Base-by-base conservation (phyloP, 2,888 invertebrate genomes). In the Leistus spinibarbis region DNA sequence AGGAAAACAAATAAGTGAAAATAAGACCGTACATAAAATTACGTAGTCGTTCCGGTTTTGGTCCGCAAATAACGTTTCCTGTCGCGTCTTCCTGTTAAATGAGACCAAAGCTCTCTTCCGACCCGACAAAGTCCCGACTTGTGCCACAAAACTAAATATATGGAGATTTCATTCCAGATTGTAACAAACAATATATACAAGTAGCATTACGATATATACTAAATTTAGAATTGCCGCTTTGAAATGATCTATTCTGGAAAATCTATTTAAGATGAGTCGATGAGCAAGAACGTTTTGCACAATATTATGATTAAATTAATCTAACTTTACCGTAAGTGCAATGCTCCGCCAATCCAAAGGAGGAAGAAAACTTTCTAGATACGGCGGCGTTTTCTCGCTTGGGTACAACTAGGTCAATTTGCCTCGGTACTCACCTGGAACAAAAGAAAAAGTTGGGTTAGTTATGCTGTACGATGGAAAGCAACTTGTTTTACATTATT, bases 371-470 rank as follows among this genome's bases (percentile, higher is more conserved):
- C 40, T 40, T 40, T 40, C 40, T 40, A 40, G 7, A 40, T 40
- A 40, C 10, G 13, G 40, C 40, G 40, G 40, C 40, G 13, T 40
- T 1, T 24, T 40, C 40, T 40, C 40, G 40, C 40, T 40, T 2
- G 5, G 40, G 5, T 40, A 40, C 40, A 68, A 69, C 40, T 69
- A 40, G 69, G 69, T 57, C 60, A 60, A 17, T 19, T n/a, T 20
- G 20, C 5, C 17, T 7, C n/a, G n/a, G 20, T 54, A 69, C 69
- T 69, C 40, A 69, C 60, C 69, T 57, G 57, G 16, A 69, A 69
- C 40, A 40, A 66, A 69, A 68, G 56, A 68, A 23, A 69, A 60
- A 20, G 22, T 17, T 17, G 9, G 27, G 23, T 57, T 69, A 69
- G 69, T 1, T 13, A 13, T 13, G 40, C 40, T 2, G 13, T 40